Conservation (phyloP, 2,113 vertebrate genomes). For the Eulemur macaco region DNA sequence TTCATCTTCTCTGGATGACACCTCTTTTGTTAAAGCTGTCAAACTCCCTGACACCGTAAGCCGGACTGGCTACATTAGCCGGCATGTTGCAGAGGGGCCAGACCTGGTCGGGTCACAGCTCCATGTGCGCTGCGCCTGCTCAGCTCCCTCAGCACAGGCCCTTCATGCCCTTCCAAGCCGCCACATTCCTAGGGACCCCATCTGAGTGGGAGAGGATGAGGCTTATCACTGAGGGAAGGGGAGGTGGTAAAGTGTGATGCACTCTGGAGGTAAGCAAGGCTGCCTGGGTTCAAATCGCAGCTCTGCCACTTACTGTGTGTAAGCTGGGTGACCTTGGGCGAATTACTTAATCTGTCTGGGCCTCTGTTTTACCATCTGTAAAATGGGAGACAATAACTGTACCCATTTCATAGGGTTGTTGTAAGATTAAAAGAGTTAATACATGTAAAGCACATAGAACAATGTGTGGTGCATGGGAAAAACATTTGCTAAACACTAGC, state of each 20-base stretch:
- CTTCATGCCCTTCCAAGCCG: neutral
- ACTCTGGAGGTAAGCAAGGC: neutral
- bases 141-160: neutral
- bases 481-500: neutral
- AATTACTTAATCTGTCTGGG: neutral
- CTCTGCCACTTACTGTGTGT: neutral
- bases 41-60: slow-evolving; percentile 70
- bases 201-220: neutral
- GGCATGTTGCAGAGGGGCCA: neutral
- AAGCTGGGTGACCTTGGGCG: neutral
- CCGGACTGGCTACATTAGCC: slow-evolving; percentile 69
- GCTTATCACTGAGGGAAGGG: neutral
- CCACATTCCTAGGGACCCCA: neutral
- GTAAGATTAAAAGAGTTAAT: neutral
- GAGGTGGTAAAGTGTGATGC: neutral
- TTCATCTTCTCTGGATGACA: slow-evolving; percentile 77
- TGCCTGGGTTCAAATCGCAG: neutral
- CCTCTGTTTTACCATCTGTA: neutral
- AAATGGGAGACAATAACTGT: neutral
- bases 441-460: neutral
- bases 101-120: neutral
- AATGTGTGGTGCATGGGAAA: neutral
- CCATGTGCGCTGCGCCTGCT: neutral
- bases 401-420: neutral
- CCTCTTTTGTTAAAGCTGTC: slow-evolving; percentile 80